Conservation (phyloP, 1,140 invertebrate genomes). For the Heliconius congener region DNA sequence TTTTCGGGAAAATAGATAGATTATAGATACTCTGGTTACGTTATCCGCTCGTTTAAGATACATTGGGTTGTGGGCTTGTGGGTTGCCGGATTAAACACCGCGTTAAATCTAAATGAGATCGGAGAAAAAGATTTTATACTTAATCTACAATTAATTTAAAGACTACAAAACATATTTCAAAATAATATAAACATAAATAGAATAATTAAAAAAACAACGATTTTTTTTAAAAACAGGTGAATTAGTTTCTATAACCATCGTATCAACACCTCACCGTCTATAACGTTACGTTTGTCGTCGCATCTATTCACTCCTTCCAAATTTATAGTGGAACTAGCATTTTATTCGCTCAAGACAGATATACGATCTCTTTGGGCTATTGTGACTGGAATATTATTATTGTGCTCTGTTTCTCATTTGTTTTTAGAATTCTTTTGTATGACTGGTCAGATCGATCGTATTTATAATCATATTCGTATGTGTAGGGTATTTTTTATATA, state of each 20-base stretch:
- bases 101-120: no score
- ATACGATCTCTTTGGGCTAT: constrained; percentile 50
- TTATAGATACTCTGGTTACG: no score
- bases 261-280: constrained; percentile 40
- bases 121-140: no score
- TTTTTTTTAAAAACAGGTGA: constrained; percentile 12
- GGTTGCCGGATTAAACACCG: no score
- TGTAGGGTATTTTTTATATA: neutral
- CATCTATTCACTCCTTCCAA: constrained; percentile 49
- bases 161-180: no score
- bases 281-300: constrained; percentile 52
- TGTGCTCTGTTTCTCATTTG: constrained; percentile 39
- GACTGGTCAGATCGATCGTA: neutral
- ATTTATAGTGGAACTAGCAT: constrained; percentile 52
- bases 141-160: no score
- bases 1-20: no score
- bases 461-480: neutral
- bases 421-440: constrained; percentile 16
- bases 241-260: constrained; percentile 14
- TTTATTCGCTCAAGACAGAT: constrained; percentile 65
- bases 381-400: constrained; percentile 66
- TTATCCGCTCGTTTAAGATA: no score
- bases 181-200: no score
- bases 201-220: neutral
- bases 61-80: no score